Evolutionary conservation across 2,888 invertebrate species (phyloP), one percentile per base, ranked within the genome.

Genomic region (Axea sp.): DNA sequence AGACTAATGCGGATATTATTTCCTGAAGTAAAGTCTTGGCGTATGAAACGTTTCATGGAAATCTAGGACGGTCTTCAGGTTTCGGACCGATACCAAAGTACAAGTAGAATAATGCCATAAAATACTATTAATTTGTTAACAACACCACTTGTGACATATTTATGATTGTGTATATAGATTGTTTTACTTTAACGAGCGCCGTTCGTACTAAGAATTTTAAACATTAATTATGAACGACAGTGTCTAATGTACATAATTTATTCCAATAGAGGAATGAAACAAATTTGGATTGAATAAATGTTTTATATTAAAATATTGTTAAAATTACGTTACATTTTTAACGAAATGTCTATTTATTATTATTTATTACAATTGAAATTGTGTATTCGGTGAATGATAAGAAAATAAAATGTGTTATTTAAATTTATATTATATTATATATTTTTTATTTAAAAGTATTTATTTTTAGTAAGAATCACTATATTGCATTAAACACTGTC

Each of bases 101-200:
- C 80, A 80, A 80, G 77, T 78, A 80, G 78, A 76, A 33, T 78
- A 76, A 78, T 78, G 76, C 76, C 78, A 77, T 72, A 80, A 76
- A 72, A 76, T 78, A 78, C 71, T 72, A 73, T 71, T 73, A 72
- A 71, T 75, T 76, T 77, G 74, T 75, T 72, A 68, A 71, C 71
- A 71, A 76, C 73, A 75, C 68, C 72, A 75, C 72, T 60, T 76
- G 77, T 76, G 76, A 77, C 76, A 75, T 79, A 79, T 77, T 80
- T 78, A 76, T 75, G 55, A 47, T 75, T 67, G 69, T 78, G 78
- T 76, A 77, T 75, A 79, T 77, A 78, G 59, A 75, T 64, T 74
- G 59, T 74, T 65, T 76, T 76, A 67, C 49, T 76, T 76, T 74
- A 64, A 51, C 30, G 24, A 75, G 59, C 72, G 75, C 62, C 64